Conservation (phyloP, 2,888 invertebrate species). For the Rhamphomyia laevipes region DNA sequence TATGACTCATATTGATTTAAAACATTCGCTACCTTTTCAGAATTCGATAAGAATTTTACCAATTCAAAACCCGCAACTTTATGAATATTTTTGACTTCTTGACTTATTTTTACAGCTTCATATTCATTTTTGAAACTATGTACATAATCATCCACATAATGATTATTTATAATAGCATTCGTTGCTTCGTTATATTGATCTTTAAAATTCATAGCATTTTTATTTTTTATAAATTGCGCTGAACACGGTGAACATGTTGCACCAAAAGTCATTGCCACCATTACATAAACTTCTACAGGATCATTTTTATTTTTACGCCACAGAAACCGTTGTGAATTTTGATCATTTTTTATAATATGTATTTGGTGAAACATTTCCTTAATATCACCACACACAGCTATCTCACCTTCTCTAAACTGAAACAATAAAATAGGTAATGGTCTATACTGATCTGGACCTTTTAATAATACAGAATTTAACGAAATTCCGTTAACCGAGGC, state of each 20-base stretch:
- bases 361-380: constrained; percentile 22
- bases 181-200: constrained; percentile 8
- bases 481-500: constrained; percentile 17
- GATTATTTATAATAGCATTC: constrained; percentile 10
- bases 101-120: constrained; percentile 6
- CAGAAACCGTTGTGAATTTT: constrained; percentile 22
- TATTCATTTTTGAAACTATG: constrained; percentile 4
- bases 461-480: constrained; percentile 21
- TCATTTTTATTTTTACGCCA: constrained; percentile 13
- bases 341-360: constrained; percentile 19
- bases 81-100: constrained; percentile 8
- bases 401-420: constrained; percentile 24
- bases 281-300: constrained; percentile 11
- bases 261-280: constrained; percentile 18
- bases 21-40: not conserved
- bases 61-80: constrained; percentile 10
- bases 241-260: no score
- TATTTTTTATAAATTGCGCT: constrained; percentile 15
- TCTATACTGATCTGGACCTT: constrained; percentile 25
- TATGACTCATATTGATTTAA: not conserved
- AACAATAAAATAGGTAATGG: constrained; percentile 25
- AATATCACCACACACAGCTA: constrained; percentile 24
- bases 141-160: constrained; percentile 12
- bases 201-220: constrained; percentile 9
- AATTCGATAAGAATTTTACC: constrained; percentile 11